A percentile compares a stretch with the other conserved stretches of the same genome.
Evolutionary conservation across 2,888 invertebrate species (phyloP).

Genomic region (Mythimna pallens): DNA sequence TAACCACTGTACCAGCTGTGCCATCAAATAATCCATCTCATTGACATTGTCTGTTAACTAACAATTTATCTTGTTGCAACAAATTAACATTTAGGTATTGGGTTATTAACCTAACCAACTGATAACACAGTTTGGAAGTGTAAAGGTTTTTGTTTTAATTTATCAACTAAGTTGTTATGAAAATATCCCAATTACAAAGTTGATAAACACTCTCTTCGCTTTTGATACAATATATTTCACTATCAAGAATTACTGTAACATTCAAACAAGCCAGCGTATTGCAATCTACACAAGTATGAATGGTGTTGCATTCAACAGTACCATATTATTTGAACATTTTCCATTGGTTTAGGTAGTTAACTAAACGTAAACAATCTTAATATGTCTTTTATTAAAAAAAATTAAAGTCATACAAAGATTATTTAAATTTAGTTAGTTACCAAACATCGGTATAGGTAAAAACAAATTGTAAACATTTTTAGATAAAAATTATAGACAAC

Average conservation of each 20-base stretch:
- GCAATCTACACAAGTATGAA: no score
- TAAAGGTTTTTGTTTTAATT: neutral
- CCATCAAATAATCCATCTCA: neutral
- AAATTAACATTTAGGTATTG: neutral
- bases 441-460: no score
- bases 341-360: no score
- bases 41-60: neutral
- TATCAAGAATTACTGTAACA: neutral
- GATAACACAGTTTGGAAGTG: neutral
- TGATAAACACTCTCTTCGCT: neutral
- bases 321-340: no score
- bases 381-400: no score
- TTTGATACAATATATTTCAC: neutral
- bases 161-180: neutral
- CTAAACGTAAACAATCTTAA: no score
- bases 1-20: no score
- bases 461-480: no score
- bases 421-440: no score
- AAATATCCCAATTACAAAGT: neutral
- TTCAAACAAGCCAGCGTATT: neutral
- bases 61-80: neutral
- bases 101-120: constrained; percentile 1
- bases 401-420: no score
- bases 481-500: no score
- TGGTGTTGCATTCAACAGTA: no score